Percentiles rank a stretch among this genome's conserved stretches.
Evolutionary conservation across 2,113 vertebrate genomes (phyloP).

Genomic region (Rhizomys pruinosus): DNA sequence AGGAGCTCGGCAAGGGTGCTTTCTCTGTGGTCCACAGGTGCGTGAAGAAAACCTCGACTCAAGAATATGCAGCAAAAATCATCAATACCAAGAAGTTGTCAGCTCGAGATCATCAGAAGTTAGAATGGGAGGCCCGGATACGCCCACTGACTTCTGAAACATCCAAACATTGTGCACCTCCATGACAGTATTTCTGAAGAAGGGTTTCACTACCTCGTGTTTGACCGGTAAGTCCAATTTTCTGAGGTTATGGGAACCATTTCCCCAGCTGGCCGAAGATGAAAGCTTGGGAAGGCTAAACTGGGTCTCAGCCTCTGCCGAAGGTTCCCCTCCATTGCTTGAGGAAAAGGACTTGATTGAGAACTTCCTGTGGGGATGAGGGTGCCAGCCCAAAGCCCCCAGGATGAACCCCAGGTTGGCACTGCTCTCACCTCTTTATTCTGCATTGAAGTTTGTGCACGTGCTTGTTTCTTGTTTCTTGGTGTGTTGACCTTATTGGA

Average conservation of each 20-base stretch:
- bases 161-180: no score
- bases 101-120: no score
- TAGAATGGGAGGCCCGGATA: no score
- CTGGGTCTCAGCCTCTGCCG: conserved; percentile 9
- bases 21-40: no score
- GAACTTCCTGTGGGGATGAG: conserved; percentile 25
- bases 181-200: conserved; percentile 99
- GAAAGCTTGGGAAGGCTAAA: conserved; percentile 9
- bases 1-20: no score
- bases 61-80: no score
- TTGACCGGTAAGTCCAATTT: conserved; percentile 95
- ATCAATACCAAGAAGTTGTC: no score
- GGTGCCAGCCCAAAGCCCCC: background rate
- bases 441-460: background rate
- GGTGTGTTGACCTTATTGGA: background rate
- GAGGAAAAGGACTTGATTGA: conserved; percentile 32
- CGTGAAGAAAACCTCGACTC: no score
- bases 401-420: background rate
- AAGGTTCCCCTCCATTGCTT: background rate
- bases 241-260: conserved; percentile 53
- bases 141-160: no score
- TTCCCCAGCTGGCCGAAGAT: conserved; percentile 47
- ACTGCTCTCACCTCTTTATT: conserved; percentile 19
- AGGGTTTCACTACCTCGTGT: conserved; percentile 98
- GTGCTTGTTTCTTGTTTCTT: conserved; percentile 48